Evolutionary conservation across 2,113 vertebrate species (phyloP).

Genomic region (Oreochromis tanganicae): DNA sequence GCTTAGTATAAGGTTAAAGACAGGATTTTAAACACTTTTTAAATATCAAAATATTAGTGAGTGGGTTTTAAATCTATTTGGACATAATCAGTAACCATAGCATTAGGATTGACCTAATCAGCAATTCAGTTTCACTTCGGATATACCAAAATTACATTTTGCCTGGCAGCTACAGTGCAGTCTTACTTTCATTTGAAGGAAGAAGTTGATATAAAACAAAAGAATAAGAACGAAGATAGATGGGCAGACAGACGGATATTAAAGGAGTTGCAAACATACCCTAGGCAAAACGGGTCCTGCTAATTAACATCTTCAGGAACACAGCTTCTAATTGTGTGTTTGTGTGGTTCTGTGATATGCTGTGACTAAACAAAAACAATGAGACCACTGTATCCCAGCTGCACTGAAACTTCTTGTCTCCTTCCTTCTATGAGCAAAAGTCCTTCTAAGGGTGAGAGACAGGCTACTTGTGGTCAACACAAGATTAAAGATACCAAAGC

Average conservation of each 20-base stretch:
- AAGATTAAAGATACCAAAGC: background rate
- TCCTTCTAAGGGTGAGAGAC: background rate
- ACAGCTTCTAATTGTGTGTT: slow-evolving; percentile 55
- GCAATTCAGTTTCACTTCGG: background rate
- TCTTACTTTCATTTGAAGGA: background rate
- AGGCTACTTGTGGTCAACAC: slow-evolving; percentile 14
- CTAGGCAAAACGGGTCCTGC: background rate
- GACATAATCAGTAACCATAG: background rate
- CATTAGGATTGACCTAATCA: background rate
- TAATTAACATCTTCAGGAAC: slow-evolving; percentile 46
- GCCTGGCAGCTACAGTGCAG: background rate
- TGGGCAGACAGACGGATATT: background rate
- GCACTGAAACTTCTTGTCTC: slow-evolving; percentile 19
- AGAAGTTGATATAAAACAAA: background rate
- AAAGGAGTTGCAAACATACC: background rate
- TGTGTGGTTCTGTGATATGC: slow-evolving; percentile 35
- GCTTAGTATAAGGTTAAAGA: background rate
- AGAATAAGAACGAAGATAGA: background rate
- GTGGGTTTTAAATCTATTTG: slow-evolving; percentile 1
- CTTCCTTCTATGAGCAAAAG: slow-evolving; percentile 8
- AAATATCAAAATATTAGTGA: background rate
- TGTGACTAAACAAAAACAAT: slow-evolving; percentile 57
- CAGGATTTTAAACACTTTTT: background rate
- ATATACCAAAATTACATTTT: slow-evolving; percentile 8
- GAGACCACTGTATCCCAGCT: slow-evolving; percentile 23